Evolutionary conservation across 2,113 vertebrate genomes (phyloP).

Genomic region (Xenopus borealis): DNA sequence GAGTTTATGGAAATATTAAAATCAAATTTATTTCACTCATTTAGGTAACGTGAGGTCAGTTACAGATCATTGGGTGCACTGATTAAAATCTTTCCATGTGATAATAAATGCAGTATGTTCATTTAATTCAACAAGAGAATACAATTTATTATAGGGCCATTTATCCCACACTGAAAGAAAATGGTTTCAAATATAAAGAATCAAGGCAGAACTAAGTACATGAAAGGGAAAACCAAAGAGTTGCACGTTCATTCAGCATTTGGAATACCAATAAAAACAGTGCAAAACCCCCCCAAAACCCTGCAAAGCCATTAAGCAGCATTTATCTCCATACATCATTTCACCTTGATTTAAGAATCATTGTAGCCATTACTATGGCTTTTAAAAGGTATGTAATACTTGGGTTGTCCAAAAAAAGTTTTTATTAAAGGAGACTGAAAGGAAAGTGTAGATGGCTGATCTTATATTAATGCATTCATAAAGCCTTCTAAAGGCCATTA

Average conservation of each 20-base stretch:
- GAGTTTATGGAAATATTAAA: conserved; percentile 42
- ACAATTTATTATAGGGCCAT: conserved; percentile 30
- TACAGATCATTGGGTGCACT: conserved; percentile 40
- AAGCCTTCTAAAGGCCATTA: no score
- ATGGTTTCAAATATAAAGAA: conserved; percentile 29
- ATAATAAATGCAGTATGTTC: conserved; percentile 42
- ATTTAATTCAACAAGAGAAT: conserved; percentile 35
- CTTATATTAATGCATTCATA: no score
- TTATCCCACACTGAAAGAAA: conserved; percentile 18
- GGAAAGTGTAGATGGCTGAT: no score
- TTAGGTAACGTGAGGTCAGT: conserved; percentile 45
- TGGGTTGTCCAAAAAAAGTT: no score
- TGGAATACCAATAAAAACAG: conserved; percentile 6
- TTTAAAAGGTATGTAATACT: no score
- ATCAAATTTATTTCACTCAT: conserved; percentile 44
- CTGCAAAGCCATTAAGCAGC: neutral
- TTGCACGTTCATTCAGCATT: conserved; percentile 5
- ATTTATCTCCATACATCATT: no score
- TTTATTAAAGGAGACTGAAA: no score
- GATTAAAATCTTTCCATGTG: conserved; percentile 45
- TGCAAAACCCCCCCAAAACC: neutral
- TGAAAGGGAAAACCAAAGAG: neutral
- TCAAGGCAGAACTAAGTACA: conserved; percentile 4
- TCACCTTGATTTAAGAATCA: no score
- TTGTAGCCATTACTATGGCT: no score